Base-by-base conservation (phyloP, 2,797 vertebrate genomes). In the Acridotheres tristis region DNA sequence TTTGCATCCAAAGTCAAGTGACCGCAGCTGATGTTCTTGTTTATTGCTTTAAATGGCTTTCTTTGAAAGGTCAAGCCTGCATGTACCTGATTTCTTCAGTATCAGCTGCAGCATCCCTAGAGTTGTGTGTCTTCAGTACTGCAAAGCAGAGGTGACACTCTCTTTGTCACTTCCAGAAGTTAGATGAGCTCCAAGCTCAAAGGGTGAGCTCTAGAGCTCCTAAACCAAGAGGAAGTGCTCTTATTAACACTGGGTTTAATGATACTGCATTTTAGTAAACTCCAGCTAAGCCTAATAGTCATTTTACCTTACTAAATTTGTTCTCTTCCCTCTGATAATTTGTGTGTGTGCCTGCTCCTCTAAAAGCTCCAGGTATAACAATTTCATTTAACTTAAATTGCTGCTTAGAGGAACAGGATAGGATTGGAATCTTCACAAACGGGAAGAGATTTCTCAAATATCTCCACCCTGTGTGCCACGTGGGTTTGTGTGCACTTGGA, bases 361-460 rank as follows among this genome's bases (percentile, higher is more conserved):
- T 82, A 83, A 94, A 91, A 92, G 73, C 86, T 80, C 65, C 53
- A 67, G 38, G 63, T 81, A 43, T 55, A 93, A 67, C 23, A 36
- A 73, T 88, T 96, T 95, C 90, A 86, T 83, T 95, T 89, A 86
- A 85, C 87, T 92, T 54, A 83, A 93, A 96, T 57, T 75, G 63
- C 45, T 83, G 34, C 75, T 90, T 78, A 68, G 90, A 89, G 23
- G 95, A 91, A 89, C 61, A 78, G 63, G 42, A 59, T 13, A 78
- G 53, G 43, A 50, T 16, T 90, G 55, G 55, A 89, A 91, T 13
- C 11, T 82, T 92, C 57, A 88, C 34, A 91, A 67, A 94, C 63
- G 85, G 74, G 69, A 92, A 90, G 36, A 61, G 73, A 73, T 90
- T 86, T 48, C 88, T 88, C 66, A 81, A 69, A 61, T 83, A 88